Evolutionary conservation across 2,113 vertebrate species (phyloP).

Genomic region (human): GRCh38 chr5:172860001-172860500

Average conservation of each 20-base stretch:
- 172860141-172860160: neutral
- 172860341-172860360: neutral
- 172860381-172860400: too few species aligned
- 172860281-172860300: too few species aligned
- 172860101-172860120: neutral
- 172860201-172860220: too few species aligned
- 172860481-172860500: neutral
- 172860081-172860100: slow-evolving; percentile 37
- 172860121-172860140: neutral
- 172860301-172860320: neutral
- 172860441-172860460: neutral
- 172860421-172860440: neutral
- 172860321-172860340: neutral
- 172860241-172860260: neutral
- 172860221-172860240: neutral
- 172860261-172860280: neutral
- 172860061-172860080: neutral
- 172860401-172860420: neutral
- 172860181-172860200: neutral
- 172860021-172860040: neutral
- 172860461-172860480: neutral
- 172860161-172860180: neutral
- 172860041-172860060: neutral
- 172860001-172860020: slow-evolving; percentile 22
- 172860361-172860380: too few species aligned